These are phyloP conservation scores for Drosophila punjabiensis DNA, from an alignment of 1,140 invertebrate species.

Conservation along the genomic window DNA sequence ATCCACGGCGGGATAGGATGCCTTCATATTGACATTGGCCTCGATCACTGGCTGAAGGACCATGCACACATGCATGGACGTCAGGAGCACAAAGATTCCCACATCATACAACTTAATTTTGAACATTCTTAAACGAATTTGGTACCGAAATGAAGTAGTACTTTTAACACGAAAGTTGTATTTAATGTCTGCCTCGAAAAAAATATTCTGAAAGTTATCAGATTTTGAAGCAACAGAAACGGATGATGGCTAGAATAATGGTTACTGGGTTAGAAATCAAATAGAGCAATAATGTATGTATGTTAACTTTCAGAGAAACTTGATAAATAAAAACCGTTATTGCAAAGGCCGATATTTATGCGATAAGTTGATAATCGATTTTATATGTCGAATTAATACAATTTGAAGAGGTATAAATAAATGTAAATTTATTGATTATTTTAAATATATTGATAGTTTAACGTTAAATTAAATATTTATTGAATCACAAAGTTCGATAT, in stretches of 20 bases:
- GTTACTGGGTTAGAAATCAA: not conserved
- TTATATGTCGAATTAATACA: no score
- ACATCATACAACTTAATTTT: conserved; percentile 48
- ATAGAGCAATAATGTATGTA: no score
- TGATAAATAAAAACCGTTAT: no score
- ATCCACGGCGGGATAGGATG: conserved; percentile 23
- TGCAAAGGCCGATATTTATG: no score
- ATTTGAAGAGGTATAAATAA: no score
- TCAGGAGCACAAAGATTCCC: conserved; percentile 32
- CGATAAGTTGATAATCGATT: no score
- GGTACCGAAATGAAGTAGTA: not conserved
- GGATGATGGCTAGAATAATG: not conserved
- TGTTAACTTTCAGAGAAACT: no score
- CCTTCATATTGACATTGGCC: conserved; percentile 43
- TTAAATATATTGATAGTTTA: no score
- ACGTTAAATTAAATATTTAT: no score
- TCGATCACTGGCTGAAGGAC: conserved; percentile 46
- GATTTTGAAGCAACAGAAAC: not conserved
- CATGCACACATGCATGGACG: conserved; percentile 41
- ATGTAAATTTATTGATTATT: no score
- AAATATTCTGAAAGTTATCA: not conserved
- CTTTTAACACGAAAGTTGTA: not conserved
- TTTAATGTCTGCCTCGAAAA: not conserved
- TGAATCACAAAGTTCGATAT: no score
- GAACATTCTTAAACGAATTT: conserved; percentile 31